These are phyloP conservation scores for Diploscapter pachys DNA, from an alignment of 1,140 invertebrate genomes.

Conservation along the genomic window DNA sequence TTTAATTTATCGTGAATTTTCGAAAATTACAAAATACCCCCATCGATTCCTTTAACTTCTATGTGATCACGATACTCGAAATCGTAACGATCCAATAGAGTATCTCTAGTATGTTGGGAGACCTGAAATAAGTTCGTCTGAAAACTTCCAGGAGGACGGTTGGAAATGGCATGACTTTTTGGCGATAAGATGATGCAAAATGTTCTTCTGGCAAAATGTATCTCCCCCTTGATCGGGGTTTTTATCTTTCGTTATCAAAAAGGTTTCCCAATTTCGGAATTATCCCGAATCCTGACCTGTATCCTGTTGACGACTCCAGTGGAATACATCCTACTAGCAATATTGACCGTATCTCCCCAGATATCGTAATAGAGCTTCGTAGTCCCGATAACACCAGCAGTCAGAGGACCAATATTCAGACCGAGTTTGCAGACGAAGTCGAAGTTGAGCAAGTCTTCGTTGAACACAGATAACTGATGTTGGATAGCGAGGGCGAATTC, in stretches of 20 bases:
- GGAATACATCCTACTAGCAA: constrained; percentile 89
- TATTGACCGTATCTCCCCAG: constrained; percentile 92
- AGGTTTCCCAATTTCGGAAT: constrained; percentile 19
- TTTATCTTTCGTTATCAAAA: constrained; percentile 25
- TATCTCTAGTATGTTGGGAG: constrained; percentile 54
- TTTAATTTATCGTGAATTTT: too few species aligned
- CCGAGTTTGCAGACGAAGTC: constrained; percentile 57
- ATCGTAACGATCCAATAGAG: constrained; percentile 54
- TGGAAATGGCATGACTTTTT: constrained; percentile 2
- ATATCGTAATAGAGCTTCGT: constrained; percentile 94
- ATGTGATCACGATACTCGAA: constrained; percentile 58
- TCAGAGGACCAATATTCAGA: constrained; percentile 56
- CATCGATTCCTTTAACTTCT: constrained; percentile 58
- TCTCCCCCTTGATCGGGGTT: constrained; percentile 39
- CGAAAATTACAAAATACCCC: constrained; percentile 24
- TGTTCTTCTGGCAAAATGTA: constrained; percentile 35
- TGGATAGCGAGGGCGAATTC: constrained; percentile 57
- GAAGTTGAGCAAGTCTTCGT: constrained; percentile 54
- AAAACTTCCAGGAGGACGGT: background rate
- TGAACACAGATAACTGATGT: constrained; percentile 46
- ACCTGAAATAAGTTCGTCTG: constrained; percentile 68
- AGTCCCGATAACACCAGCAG: constrained; percentile 77
- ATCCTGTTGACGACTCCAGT: constrained; percentile 79
- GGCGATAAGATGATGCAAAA: background rate
- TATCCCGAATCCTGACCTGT: constrained; percentile 66